phyloP scores from a whole-genome alignment of 2,113 vertebrate species.

The Chrysochloris asiatica region DNA sequence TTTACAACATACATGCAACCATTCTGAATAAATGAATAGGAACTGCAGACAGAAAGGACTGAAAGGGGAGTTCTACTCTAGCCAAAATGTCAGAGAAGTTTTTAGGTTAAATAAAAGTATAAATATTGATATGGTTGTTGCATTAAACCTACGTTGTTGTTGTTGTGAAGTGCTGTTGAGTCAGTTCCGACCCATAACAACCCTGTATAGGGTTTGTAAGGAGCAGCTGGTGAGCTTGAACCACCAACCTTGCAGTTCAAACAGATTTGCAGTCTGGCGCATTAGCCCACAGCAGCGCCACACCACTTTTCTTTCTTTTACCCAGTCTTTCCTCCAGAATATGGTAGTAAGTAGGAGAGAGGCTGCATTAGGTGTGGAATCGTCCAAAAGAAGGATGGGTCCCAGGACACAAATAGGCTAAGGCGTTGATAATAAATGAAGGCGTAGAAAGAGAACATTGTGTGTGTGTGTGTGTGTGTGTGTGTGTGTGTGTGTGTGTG shows the following conservation, averaged over 20 bases:
- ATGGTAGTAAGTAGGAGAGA: neutral
- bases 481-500: neutral
- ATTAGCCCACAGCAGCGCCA: too few species aligned
- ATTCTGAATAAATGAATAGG: neutral
- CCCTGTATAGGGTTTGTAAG: too few species aligned
- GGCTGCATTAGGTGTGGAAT: neutral
- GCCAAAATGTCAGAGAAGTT: neutral
- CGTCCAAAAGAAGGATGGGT: neutral
- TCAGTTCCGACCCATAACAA: too few species aligned
- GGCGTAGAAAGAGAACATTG: neutral
- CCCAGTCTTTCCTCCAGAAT: neutral
- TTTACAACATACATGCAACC: neutral
- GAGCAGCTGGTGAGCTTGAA: too few species aligned
- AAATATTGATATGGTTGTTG: neutral
- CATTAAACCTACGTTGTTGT: neutral
- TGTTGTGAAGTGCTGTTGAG: too few species aligned
- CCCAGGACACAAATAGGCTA: neutral
- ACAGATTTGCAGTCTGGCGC: too few species aligned
- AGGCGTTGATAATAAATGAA: neutral
- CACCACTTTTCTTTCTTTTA: neutral
- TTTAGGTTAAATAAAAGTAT: constrained; percentile 9
- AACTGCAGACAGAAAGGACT: neutral
- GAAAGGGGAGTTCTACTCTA: neutral
- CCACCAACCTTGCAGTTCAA: too few species aligned
- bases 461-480: neutral